Evolutionary conservation across 1,140 invertebrate species (phyloP).

Genomic region (Drosophila triauraria): DNA sequence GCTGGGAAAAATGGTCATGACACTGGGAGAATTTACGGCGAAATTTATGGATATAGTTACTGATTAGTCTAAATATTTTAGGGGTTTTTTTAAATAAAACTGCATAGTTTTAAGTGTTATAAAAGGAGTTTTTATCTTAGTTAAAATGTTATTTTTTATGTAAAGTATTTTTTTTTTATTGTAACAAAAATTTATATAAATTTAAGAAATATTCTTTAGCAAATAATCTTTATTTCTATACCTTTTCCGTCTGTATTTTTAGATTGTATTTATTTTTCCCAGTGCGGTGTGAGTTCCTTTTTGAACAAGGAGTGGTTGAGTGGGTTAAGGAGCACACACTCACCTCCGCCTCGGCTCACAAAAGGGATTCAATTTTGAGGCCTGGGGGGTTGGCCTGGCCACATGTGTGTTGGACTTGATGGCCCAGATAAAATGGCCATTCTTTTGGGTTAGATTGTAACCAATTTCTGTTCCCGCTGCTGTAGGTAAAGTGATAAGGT

Average conservation of each 20-base stretch:
- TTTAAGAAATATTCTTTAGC: too few relatives aligned
- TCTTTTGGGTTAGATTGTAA: slow-evolving; percentile 61
- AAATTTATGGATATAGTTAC: too few relatives aligned
- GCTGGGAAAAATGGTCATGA: not conserved
- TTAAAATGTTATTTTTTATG: not conserved
- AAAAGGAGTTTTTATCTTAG: not conserved
- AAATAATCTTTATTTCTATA: not conserved
- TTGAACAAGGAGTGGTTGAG: slow-evolving; percentile 4
- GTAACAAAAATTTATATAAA: not conserved
- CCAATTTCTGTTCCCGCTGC: slow-evolving; percentile 38
- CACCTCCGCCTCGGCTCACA: slow-evolving; percentile 28
- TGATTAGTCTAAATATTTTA: not conserved
- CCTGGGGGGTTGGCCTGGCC: slow-evolving; percentile 25
- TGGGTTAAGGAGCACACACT: slow-evolving; percentile 39
- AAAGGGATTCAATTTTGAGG: slow-evolving; percentile 46
- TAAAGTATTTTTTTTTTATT: not conserved
- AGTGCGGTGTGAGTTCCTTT: slow-evolving; percentile 1
- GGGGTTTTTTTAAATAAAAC: too few relatives aligned
- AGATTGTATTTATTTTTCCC: not conserved
- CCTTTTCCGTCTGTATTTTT: not conserved
- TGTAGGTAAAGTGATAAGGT: slow-evolving; percentile 67
- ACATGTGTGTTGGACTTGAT: slow-evolving; percentile 55
- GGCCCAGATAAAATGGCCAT: slow-evolving; percentile 62
- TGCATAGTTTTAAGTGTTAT: not conserved
- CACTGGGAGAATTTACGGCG: not conserved